Evolutionary conservation across 2,113 vertebrate genomes (phyloP).

Genomic region (Chaetops frenatus): DNA sequence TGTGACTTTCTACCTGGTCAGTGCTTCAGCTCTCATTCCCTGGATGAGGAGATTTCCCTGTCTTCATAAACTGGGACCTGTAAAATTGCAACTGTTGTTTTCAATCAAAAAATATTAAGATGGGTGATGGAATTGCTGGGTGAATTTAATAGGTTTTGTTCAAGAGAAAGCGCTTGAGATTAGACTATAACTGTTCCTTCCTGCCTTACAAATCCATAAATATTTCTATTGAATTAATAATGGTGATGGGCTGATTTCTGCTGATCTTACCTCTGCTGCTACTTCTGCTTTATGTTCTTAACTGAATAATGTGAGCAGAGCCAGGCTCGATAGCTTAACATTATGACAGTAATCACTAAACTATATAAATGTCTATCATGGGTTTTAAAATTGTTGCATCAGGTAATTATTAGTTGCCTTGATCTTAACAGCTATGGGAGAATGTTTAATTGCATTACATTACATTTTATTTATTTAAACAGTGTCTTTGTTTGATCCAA

Average conservation of each 20-base stretch:
- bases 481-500: conserved; percentile 48
- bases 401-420: conserved; percentile 52
- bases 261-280: conserved; percentile 3
- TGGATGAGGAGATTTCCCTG: background rate
- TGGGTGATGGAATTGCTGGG: background rate
- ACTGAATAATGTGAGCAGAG: conserved; percentile 19
- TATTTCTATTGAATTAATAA: conserved; percentile 45
- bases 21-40: background rate
- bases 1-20: background rate
- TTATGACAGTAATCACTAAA: conserved; percentile 42
- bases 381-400: conserved; percentile 30
- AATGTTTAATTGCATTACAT: conserved; percentile 56
- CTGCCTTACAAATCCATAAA: background rate
- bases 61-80: background rate
- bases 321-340: background rate
- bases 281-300: background rate
- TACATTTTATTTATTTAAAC: conserved; percentile 61
- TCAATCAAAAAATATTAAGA: background rate
- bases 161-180: background rate
- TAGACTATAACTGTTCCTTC: background rate
- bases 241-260: background rate
- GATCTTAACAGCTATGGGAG: conserved; percentile 52
- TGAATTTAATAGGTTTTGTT: background rate
- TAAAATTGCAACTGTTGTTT: background rate
- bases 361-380: background rate